Evolutionary conservation across 2,797 vertebrate species (phyloP), one percentile per base, ranked within the genome.

Genomic region (Cossypha polioptera): DNA sequence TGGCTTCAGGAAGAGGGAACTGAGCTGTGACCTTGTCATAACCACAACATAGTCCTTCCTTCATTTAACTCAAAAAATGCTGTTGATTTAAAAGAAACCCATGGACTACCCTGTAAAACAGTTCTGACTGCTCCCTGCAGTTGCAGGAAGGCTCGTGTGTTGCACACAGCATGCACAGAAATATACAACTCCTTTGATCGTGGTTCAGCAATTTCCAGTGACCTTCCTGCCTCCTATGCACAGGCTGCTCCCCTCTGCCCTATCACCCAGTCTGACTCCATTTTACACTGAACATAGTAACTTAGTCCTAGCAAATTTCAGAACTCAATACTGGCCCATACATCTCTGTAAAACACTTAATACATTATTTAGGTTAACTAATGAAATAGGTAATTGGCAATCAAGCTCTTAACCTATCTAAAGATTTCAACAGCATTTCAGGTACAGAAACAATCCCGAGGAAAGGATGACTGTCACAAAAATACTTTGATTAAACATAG

Each of bases 21-120:
- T 84, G 69, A 72, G 48, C 40, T 48, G 51, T 91, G 88, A 59
- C 55, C 18, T 76, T 76, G 35, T 42, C 22, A 29, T 43, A 75
- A 58, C 79, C 62, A 43, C 72, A 92, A 40, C 48, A 31, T 8
- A 42, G n/a, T 50, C 59, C 40, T 90, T 83, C 61, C 40, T 84
- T 66, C 24, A 15, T 72, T 92, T 91, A 84, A 86, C 79, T 68
- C 29, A 54, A 21, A 51, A 95, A 86, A 48, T 40, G 33, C 38
- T 72, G 33, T 66, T 92, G 58, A 65, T 91, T 89, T 94, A 86
- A 93, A 81, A 86, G 36, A 77, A 86, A n/a, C 24, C 16, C 47
- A 16, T 29, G 50, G 42, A 16, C 61, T 65, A 17, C 22, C 6
- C 55, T 28, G 38, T 87, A 40, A 73, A 81, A 29, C 17, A 55